Base-by-base conservation (phyloP, 2,888 invertebrate genomes). In the Drosophila peninsularis region DNA sequence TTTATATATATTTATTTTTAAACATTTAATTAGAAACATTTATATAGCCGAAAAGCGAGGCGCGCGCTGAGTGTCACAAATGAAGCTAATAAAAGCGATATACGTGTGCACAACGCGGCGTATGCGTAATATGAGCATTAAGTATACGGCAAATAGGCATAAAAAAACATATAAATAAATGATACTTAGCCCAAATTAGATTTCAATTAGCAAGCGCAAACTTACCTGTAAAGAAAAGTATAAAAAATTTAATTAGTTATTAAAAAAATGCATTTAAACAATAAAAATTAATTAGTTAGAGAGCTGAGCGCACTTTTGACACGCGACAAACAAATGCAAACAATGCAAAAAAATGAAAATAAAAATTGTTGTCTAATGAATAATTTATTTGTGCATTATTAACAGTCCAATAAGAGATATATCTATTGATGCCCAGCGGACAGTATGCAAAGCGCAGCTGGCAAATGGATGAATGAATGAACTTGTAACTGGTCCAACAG, bases 11-110 rank as follows among this genome's bases (percentile, higher is more conserved):
- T 67, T 66, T 75, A 70, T 60, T 81, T 78, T 54, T 47, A 65
- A 65, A 64, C 32, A 68, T 62, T 66, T 70, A 85, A 79, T 84
- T 75, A 66, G 63, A 73, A 64, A 54, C 66, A 63, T 67, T 45
- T 14, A n/a, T 34, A 19, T 44, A 37, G 32, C 42, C 10, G 14
- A 34, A 56, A 44, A 14, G 24, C 34, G 34, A 56, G 50, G n/a
- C 24, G 10, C 24, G 10, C 39, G 47, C 41, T 49, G 27, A n/a
- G 19, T 50, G 66, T 32, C 49, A 47, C 54, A 57, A 14, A 45
- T 62, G 42, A 14, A 13, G 52, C 36, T 21, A 32, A 36, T 24
- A 44, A 44, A 17, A 9, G 1, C 3, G 13, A 34, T 17, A 13
- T 36, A 36, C 19, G 9, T 30, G 62, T 9, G 60, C 5, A 34